Conservation (phyloP, 2,113 vertebrate species). For the Ochotona curzoniae region DNA sequence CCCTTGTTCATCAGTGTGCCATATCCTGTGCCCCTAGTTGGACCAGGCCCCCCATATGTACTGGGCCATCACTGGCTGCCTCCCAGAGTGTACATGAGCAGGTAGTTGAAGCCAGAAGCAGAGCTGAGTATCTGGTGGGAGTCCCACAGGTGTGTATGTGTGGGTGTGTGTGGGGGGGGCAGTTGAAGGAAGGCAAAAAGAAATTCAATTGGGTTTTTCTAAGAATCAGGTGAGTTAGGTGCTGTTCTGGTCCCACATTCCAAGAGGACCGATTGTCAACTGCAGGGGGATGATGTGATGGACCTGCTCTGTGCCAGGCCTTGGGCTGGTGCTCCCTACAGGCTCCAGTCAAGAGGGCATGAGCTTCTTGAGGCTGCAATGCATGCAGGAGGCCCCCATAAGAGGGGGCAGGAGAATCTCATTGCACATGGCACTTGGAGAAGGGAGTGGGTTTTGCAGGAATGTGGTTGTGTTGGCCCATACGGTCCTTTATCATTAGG, state of each 20-base stretch:
- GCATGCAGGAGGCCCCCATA: background rate
- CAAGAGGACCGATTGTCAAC: background rate
- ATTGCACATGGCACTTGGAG: conserved; percentile 1
- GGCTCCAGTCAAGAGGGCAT: background rate
- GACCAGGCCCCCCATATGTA: too few relatives aligned
- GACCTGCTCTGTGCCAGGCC: background rate
- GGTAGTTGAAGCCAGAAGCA: too few relatives aligned
- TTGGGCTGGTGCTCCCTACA: background rate
- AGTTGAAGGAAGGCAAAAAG: background rate
- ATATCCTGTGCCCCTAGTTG: background rate
- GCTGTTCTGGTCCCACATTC: background rate
- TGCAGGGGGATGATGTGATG: background rate
- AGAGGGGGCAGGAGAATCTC: conserved; percentile 14
- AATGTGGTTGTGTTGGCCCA: conserved; percentile 79
- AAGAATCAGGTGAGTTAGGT: background rate
- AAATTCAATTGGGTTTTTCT: background rate
- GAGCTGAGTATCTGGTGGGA: background rate
- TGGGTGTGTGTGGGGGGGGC: too few relatives aligned
- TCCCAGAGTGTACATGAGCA: too few relatives aligned
- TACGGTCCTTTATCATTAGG: conserved; percentile 79
- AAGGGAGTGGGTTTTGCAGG: conserved; percentile 71
- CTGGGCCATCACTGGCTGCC: too few relatives aligned
- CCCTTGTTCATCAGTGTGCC: background rate
- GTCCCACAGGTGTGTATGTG: background rate
- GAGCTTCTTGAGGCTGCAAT: background rate